phyloP scores from a whole-genome alignment of 2,797 vertebrate genomes.

The Holocentrus rufus region DNA sequence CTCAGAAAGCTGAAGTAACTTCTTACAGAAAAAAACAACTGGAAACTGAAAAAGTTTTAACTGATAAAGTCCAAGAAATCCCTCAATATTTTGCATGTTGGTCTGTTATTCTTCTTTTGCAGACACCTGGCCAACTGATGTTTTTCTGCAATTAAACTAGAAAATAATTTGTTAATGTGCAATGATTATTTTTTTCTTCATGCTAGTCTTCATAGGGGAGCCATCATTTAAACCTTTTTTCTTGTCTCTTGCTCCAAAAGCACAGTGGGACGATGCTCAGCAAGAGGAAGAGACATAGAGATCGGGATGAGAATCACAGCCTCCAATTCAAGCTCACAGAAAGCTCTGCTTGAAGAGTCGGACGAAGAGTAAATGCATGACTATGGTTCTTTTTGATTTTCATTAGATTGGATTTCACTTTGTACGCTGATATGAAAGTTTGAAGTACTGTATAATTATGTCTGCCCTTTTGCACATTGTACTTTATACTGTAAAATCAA shows the following conservation, averaged over 20 bases:
- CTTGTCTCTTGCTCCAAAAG: constrained; percentile 71
- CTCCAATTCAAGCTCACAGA: constrained; percentile 71
- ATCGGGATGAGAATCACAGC: constrained; percentile 82
- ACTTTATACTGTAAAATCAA: constrained; percentile 10
- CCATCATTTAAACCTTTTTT: background rate
- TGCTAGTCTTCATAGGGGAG: background rate
- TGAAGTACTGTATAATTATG: background rate
- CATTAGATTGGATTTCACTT: constrained; percentile 8
- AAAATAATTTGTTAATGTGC: background rate
- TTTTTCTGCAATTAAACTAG: background rate
- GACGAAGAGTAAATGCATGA: constrained; percentile 87
- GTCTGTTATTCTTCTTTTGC: no score
- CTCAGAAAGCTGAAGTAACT: no score
- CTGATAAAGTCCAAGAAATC: no score
- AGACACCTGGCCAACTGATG: no score
- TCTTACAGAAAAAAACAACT: no score
- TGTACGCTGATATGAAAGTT: background rate
- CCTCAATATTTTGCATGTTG: no score
- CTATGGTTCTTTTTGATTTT: background rate
- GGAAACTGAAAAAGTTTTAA: no score
- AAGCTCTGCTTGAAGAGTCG: constrained; percentile 85
- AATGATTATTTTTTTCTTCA: background rate
- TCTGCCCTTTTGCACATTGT: constrained; percentile 32
- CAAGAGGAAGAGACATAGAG: constrained; percentile 73
- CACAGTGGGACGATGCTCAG: constrained; percentile 62